Evolutionary conservation across 2,888 invertebrate species (phyloP), one percentile per base, ranked within the genome.

Genomic region (Polietes domitor): DNA sequence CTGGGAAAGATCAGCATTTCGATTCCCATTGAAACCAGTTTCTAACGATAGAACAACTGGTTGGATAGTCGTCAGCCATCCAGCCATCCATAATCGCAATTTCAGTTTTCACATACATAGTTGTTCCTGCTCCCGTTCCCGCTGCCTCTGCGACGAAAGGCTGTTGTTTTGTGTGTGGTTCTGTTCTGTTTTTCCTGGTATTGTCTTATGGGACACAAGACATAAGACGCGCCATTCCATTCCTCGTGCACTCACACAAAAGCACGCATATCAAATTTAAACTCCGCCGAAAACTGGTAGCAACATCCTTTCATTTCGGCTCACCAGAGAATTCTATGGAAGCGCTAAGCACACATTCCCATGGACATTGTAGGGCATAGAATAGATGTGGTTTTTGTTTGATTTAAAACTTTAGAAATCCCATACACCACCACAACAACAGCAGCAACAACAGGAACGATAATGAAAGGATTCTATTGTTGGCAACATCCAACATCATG

Each of bases 201-300:
- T 43, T 68, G 43, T n/a, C 28, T 26, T 65, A 24, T 68, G 68
- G 68, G 68, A 68, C 37, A 65, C 19, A 37, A 15, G 58, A 32
- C 32, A 4, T 6, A 32, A 4, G 9, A 47, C 15, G 6, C n/a
- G 47, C 47, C n/a, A 2, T 17, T 19, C 12, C 50, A 6, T 19
- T 53, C 53, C 53, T 53, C 41, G 28, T 15, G 15, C 65, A 28
- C 37, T 21, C n/a, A 17, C 19, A 37, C 37, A 37, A 4, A 37
- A 0, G 21, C 41, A 65, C 7, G 68, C 68, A 68, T 68, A 68
- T 68, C 68, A 68, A 68, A 68, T 68, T 68, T 15, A 41, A 68
- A 68, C 24, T 68, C 21, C 24, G 21, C 24, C 5, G 12, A 68
- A 19, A 68, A 68, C 68, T 21, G 15, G 68, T 68, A 41, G 10